phyloP scores from a whole-genome alignment of 2,113 vertebrate genomes.

The Corythaixoides concolor region DNA sequence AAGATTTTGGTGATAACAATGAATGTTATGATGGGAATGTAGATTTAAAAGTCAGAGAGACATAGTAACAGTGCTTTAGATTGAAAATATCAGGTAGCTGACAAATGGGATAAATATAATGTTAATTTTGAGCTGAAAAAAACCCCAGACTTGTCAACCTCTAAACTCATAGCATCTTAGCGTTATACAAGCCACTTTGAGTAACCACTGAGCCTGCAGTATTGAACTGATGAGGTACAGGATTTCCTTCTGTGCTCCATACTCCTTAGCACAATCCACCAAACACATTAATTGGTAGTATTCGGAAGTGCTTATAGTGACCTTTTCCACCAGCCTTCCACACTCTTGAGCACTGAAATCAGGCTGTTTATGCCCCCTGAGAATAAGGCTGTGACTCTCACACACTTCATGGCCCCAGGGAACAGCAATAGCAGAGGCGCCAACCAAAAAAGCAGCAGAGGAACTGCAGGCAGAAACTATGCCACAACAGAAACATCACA shows the following conservation, averaged over 20 bases:
- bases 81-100: neutral
- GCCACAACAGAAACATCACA: neutral
- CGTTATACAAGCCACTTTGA: neutral
- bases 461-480: neutral
- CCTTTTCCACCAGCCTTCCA: neutral
- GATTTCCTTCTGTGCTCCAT: neutral
- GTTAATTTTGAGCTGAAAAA: neutral
- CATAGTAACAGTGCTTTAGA: neutral
- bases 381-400: neutral
- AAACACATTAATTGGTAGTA: neutral
- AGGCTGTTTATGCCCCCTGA: neutral
- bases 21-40: neutral
- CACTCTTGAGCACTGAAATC: neutral
- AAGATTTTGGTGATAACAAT: neutral
- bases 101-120: neutral
- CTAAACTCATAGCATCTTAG: neutral
- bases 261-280: neutral
- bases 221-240: neutral
- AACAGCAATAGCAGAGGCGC: neutral
- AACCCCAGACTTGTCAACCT: neutral
- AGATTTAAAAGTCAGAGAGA: neutral
- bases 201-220: neutral
- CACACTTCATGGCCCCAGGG: neutral
- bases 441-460: neutral
- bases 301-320: constrained; percentile 5